Base-by-base conservation (phyloP, 2,113 vertebrate species). In the Edolisoma coerulescens region DNA sequence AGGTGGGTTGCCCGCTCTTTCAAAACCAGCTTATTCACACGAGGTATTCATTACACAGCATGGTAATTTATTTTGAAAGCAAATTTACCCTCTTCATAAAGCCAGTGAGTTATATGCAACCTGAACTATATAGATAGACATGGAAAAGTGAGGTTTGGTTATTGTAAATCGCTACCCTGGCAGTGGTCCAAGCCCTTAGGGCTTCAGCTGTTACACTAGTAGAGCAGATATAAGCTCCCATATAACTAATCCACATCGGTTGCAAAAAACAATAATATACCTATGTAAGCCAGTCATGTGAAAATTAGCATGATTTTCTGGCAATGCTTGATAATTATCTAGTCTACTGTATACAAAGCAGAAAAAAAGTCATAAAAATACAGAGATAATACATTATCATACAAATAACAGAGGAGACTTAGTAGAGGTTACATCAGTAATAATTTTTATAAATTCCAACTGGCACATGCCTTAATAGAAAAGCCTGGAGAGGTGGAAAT, bases 161-260 rank as follows among this genome's bases (percentile, higher is more conserved):
- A 71, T 87, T 81, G 80, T 90, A 94, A 95, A 89, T 92, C 80
- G 57, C 76, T 82, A 44, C 22, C 37, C 65, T 95, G 84, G 86
- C 65, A 89, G 73, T 20, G 28, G 21, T 61, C 84, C 91, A 91
- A 89, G 74, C 67, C 90, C 63, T 83, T 45, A 76, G 70, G 74
- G 67, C 54, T 91, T 95, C 92, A 95, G 84, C 80, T 92, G 86
- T 91, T 87, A 83, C 35, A 53, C 41, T 54, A 35, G 45, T 63
- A 59, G 60, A 90, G 33, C 50, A 91, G 54, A 85, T 77, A 75
- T 5, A 94, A 78, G 32, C 52, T 88, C 70, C 53, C 44, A 35
- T 52, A 57, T 13, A 86, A 86, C 32, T 87, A 90, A 90, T 68
- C 19, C 56, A 37, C 7, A 1, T 42, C 0, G 0, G 67, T 85